phyloP scores from a whole-genome alignment of 2,113 vertebrate species.

The Myotis davidii region DNA sequence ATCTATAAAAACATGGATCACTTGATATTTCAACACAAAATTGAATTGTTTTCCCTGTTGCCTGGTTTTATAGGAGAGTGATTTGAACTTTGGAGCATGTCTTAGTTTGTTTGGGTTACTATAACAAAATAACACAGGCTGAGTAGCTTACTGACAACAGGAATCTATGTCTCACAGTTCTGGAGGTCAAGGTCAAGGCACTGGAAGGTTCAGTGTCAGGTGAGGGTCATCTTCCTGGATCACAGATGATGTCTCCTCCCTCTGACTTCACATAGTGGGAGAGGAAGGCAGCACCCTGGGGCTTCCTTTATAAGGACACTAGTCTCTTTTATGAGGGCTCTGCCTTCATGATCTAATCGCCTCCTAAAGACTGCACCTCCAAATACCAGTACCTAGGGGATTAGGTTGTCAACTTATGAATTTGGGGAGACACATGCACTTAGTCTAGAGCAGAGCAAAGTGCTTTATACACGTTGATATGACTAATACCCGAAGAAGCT shows the following conservation, averaged over 20 bases:
- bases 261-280: neutral
- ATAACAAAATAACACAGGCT: neutral
- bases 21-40: neutral
- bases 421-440: neutral
- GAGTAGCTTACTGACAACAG: neutral
- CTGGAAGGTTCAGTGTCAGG: neutral
- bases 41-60: neutral
- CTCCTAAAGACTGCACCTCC: neutral
- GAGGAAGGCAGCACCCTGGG: too few relatives aligned
- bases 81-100: neutral
- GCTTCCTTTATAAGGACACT: neutral
- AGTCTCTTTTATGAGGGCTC: neutral
- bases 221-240: neutral
- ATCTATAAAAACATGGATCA: neutral
- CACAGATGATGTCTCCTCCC: too few relatives aligned
- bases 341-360: too few relatives aligned
- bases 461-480: neutral
- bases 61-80: neutral
- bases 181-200: neutral
- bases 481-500: neutral
- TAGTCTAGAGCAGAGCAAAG: neutral
- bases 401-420: neutral
- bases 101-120: neutral
- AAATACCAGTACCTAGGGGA: neutral
- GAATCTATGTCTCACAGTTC: neutral